These are phyloP conservation scores for Melipona beecheii DNA, from an alignment of 2,888 invertebrate genomes.

Conservation along the genomic window DNA sequence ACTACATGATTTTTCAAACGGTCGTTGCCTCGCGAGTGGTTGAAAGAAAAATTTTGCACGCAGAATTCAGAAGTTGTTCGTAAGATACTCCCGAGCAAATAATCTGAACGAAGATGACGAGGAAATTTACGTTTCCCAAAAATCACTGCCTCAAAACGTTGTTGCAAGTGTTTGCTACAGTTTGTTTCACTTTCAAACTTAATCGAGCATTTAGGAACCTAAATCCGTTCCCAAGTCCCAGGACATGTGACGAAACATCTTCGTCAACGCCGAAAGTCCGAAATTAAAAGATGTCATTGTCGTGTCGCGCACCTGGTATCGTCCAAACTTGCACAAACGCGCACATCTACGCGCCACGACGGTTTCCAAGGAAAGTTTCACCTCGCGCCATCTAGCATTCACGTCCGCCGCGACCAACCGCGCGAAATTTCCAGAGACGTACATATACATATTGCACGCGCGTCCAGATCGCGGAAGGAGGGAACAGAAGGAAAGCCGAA, in stretches of 20 bases:
- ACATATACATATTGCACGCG: not conserved
- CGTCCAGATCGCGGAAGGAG: not conserved
- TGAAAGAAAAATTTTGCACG: not conserved
- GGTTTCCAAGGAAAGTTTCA: not conserved
- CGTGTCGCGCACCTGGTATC: not conserved
- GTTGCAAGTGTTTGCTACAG: too few relatives aligned
- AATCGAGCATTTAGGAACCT: not conserved
- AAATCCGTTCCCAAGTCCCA: not conserved
- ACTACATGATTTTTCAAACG: not conserved
- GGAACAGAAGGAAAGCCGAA: not conserved
- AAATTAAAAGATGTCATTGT: not conserved
- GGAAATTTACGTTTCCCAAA: too few relatives aligned
- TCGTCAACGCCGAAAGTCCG: not conserved
- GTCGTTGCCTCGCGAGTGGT: not conserved
- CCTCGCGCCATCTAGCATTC: not conserved
- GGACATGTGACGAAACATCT: not conserved
- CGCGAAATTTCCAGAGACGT: not conserved
- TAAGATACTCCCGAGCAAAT: too few relatives aligned
- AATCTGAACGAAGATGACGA: too few relatives aligned
- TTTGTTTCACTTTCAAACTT: not conserved
- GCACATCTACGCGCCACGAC: not conserved
- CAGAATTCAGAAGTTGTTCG: too few relatives aligned
- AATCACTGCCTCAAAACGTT: too few relatives aligned
- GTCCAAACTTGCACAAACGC: not conserved
- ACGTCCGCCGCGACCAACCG: not conserved